A percentile compares a stretch with the other conserved stretches of the same genome.
These are phyloP conservation scores for Micromesistius poutassou DNA, from an alignment of 2,797 vertebrate species.

Conservation along the genomic window DNA sequence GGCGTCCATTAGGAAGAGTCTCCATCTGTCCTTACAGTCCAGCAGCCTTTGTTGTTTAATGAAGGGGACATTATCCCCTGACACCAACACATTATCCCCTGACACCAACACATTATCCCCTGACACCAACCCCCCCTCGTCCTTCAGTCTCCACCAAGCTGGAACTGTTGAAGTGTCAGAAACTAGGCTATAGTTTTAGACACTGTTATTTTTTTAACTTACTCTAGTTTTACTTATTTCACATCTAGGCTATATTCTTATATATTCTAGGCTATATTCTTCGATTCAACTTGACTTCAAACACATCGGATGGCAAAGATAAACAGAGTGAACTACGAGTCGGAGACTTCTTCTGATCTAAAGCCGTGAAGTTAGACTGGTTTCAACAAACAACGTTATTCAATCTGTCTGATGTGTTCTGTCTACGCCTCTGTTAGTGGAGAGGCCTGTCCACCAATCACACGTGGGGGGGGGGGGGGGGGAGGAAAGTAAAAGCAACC, in stretches of 20 bases:
- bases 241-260: neutral
- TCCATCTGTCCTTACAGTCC: conserved; percentile 72
- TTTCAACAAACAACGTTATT: neutral
- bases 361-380: neutral
- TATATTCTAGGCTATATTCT: neutral
- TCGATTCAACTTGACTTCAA: neutral
- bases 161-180: conserved; percentile 29
- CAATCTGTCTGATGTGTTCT: neutral
- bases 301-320: neutral
- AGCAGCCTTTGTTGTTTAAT: conserved; percentile 68
- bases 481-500: neutral
- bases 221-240: neutral
- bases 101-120: no score
- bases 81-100: no score
- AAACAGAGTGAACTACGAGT: neutral
- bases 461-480: neutral
- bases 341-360: neutral
- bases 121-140: no score
- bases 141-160: conserved; percentile 55
- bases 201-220: neutral
- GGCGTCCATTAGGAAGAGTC: conserved; percentile 34
- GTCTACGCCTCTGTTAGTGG: neutral
- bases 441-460: neutral
- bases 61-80: conserved; percentile 73
- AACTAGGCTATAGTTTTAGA: neutral